Evolutionary conservation across 2,888 invertebrate species (phyloP).

Genomic region (Tuberolachnus salignus): DNA sequence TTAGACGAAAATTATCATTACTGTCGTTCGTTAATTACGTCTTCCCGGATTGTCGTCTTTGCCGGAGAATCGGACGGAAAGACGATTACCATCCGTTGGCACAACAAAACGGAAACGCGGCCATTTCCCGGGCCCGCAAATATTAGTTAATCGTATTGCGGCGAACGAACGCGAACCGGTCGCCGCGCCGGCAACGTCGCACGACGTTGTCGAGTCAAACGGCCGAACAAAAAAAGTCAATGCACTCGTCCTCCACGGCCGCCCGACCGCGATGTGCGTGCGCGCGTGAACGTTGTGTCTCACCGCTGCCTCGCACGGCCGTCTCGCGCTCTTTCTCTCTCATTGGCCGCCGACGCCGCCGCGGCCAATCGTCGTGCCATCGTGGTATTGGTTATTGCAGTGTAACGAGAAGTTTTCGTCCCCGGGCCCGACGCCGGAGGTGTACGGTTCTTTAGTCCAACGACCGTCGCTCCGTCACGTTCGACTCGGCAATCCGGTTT

Average conservation of each 20-base stretch:
- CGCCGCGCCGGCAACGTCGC: slow-evolving; percentile 10
- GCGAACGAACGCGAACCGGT: background rate
- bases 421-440: background rate
- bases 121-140: too few species aligned
- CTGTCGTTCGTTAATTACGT: too few species aligned
- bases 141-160: background rate
- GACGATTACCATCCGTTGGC: too few species aligned
- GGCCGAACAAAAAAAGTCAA: slow-evolving; percentile 54
- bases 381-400: background rate
- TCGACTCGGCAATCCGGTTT: background rate
- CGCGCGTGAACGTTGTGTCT: background rate
- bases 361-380: too few species aligned
- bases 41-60: too few species aligned
- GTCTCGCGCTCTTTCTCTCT: slow-evolving; percentile 8
- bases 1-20: too few species aligned
- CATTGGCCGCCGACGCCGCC: background rate
- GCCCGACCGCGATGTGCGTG: background rate
- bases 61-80: too few species aligned
- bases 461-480: background rate
- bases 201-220: slow-evolving; percentile 18
- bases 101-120: too few species aligned
- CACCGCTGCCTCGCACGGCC: background rate
- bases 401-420: background rate
- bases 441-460: background rate
- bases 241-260: slow-evolving; percentile 17